Conservation (phyloP, 2,113 vertebrate species). For the Gymnorhina tibicen region DNA sequence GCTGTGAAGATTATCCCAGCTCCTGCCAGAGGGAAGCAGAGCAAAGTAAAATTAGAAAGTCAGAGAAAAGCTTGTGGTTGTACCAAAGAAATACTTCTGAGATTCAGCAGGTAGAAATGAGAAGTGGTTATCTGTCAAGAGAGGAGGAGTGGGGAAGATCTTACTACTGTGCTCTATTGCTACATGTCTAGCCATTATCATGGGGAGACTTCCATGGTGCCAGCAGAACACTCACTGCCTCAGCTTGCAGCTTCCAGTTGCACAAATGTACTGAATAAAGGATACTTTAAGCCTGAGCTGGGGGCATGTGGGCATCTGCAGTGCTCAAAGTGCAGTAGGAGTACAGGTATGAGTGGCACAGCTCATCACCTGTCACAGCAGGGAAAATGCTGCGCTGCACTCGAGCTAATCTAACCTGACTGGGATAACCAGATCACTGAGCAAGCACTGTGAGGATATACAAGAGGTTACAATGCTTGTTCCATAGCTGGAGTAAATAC, state of each 20-base stretch:
- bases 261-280: not conserved
- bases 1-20: not conserved
- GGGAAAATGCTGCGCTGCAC: rapidly evolving
- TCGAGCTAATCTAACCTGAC: not conserved
- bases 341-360: not conserved
- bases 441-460: rapidly evolving
- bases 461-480: not conserved
- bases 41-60: not conserved
- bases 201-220: not conserved
- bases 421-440: not conserved
- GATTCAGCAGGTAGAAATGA: not conserved
- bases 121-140: not conserved
- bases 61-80: not conserved
- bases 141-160: not conserved
- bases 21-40: not conserved
- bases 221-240: not conserved
- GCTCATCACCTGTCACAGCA: not conserved
- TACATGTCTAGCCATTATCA: not conserved
- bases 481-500: not conserved
- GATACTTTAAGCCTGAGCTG: not conserved
- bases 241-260: not conserved
- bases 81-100: not conserved
- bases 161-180: not conserved
- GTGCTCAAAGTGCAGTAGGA: not conserved
- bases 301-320: rapidly evolving